Evolutionary conservation across 2,888 invertebrate genomes (phyloP).

Genomic region (Drosophila anceps): DNA sequence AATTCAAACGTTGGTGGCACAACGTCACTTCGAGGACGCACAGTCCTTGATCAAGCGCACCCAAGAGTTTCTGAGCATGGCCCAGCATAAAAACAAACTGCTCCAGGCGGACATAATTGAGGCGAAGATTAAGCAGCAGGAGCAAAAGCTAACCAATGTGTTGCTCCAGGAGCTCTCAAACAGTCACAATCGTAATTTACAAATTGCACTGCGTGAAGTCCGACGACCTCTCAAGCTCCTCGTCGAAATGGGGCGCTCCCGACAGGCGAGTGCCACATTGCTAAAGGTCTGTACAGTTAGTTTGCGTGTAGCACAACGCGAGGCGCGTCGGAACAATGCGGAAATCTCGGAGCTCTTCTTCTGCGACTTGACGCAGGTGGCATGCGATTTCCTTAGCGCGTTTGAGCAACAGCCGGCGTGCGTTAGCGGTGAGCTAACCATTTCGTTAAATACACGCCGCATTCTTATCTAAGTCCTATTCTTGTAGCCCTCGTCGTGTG

Average conservation of each 20-base stretch:
- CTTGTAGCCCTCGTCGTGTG: slow-evolving; percentile 93
- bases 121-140: slow-evolving; percentile 89
- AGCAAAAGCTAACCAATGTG: slow-evolving; percentile 92
- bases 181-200: slow-evolving; percentile 94
- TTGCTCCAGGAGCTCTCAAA: slow-evolving; percentile 95
- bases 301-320: slow-evolving; percentile 84
- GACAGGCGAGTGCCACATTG: slow-evolving; percentile 85
- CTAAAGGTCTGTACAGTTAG: slow-evolving; percentile 84
- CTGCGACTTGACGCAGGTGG: slow-evolving; percentile 89
- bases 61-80: slow-evolving; percentile 86
- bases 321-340: slow-evolving; percentile 84
- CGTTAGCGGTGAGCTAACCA: slow-evolving; percentile 88
- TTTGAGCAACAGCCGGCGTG: slow-evolving; percentile 92
- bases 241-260: slow-evolving; percentile 84
- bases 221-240: slow-evolving; percentile 93
- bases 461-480: not conserved
- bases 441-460: too few relatives aligned
- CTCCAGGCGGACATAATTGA: slow-evolving; percentile 77
- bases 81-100: slow-evolving; percentile 78
- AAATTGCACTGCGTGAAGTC: slow-evolving; percentile 94
- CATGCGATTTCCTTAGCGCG: slow-evolving; percentile 91
- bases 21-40: slow-evolving; percentile 97
- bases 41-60: slow-evolving; percentile 92
- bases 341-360: slow-evolving; percentile 89
- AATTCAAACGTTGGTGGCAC: slow-evolving; percentile 96